Conservation (phyloP, 2,113 vertebrate genomes). For the Oryctolagus cuniculus region DNA sequence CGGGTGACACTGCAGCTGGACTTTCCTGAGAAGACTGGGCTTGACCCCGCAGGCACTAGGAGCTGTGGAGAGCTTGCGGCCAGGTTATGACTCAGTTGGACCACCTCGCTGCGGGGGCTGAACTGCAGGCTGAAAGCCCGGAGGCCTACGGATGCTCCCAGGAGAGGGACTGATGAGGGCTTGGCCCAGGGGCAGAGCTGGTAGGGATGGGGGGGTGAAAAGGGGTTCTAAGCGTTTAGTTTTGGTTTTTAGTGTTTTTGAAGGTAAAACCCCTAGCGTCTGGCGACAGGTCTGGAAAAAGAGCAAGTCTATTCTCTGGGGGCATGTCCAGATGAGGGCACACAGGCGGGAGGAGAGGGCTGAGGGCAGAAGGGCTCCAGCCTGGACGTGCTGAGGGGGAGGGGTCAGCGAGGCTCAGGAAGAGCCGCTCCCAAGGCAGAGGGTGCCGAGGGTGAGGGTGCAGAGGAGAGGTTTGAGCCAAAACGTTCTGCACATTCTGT, state of each 20-base stretch:
- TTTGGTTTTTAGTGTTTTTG: neutral
- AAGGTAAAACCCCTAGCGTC: neutral
- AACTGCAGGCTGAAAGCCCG: neutral
- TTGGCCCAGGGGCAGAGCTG: neutral
- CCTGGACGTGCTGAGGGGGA: neutral
- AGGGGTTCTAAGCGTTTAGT: neutral
- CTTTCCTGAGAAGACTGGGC: neutral
- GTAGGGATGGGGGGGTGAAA: neutral
- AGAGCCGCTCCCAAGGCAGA: neutral
- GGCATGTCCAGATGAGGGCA: neutral
- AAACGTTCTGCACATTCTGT: neutral
- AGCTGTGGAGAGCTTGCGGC: neutral
- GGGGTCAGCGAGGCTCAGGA: neutral
- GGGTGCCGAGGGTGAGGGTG: neutral
- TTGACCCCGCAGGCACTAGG: neutral
- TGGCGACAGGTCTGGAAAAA: neutral
- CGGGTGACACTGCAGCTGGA: neutral
- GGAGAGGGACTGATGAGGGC: neutral
- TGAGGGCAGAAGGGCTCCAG: accelerated
- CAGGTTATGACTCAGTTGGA: neutral
- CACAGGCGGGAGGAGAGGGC: neutral
- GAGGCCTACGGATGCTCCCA: neutral
- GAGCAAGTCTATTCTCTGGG: neutral
- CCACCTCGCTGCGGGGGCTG: neutral
- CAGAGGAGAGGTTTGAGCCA: neutral